Evolutionary conservation across 2,113 vertebrate genomes (phyloP), one percentile per base, ranked within the genome.

Genomic region (Oreochromis tanganicae): DNA sequence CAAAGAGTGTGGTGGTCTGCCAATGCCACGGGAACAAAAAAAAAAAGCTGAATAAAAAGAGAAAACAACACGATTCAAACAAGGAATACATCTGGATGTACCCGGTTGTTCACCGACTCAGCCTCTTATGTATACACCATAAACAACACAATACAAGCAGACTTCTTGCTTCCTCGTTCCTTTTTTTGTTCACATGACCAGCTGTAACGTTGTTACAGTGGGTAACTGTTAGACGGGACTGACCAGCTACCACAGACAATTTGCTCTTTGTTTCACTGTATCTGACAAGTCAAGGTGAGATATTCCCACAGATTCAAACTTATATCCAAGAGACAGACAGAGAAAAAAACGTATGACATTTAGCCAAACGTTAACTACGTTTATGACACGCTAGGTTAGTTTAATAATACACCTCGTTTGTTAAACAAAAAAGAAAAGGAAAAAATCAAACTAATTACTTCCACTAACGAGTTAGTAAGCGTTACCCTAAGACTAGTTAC

Each of bases 1-100:
- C 94, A 97, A 96, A 96, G 95, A 95, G 85, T 87, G 91, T 61
- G 80, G 84, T 91, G 89, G 87, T 85, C 80, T 89, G 89, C 83
- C 82, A 81, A 66, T 61, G 82, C 50, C 56, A 78, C 61, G 38
- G 21, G 27, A 71, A 66, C 16, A 80, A 61, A 56, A 13, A 21
- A 21, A 63, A 41, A 13, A 66, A n/a, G 34, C 19, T 5, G 8
- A 29, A 89, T 71, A 85, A 85, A 87, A 89, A 92, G 63, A 91
- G 78, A 88, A 78, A 86, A 79, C 57, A 80, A 73, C 32, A 19
- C 11, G 6, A 24, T 36, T 73, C 12, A 34, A 38, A 85, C 27
- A 82, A 82, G 36, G 11, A 38, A 83, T 48, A 55, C 9, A n/a
- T 7, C 50, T 16, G 48, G 19, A 80, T 54, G 19, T 36, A 55